A percentile compares a stretch with the other conserved stretches of the same genome.
Conservation (phyloP, 2,888 invertebrate genomes). For the Timema podura region DNA sequence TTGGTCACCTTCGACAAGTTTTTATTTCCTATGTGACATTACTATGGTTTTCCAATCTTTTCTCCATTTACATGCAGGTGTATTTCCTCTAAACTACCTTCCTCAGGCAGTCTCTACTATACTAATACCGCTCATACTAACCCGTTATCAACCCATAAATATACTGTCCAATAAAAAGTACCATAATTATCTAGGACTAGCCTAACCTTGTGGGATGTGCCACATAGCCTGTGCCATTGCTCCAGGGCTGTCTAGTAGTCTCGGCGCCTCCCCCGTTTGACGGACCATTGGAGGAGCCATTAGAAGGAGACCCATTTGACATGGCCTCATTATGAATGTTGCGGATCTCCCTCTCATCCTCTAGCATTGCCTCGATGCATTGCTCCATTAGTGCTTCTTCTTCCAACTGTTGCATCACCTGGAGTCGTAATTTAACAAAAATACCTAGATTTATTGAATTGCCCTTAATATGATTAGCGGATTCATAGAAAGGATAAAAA, state of each 20-base stretch:
- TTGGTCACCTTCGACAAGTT: no score
- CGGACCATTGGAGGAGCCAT: slow-evolving; percentile 1
- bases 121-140: no score
- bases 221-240: slow-evolving; percentile 23
- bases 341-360: slow-evolving; percentile 37
- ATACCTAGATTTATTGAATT: neutral
- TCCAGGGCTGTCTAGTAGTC: slow-evolving; percentile 26
- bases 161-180: no score
- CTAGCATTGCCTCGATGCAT: slow-evolving; percentile 73
- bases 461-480: neutral
- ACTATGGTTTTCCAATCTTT: no score
- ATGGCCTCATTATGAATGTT: slow-evolving; percentile 28
- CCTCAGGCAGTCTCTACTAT: no score
- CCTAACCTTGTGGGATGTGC: slow-evolving; percentile 18
- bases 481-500: no score
- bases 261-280: slow-evolving; percentile 1
- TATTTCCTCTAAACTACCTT: no score
- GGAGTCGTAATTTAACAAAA: neutral
- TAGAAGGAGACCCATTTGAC: neutral
- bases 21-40: no score
- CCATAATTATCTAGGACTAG: neutral
- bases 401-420: slow-evolving; percentile 81
- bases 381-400: slow-evolving; percentile 86
- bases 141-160: no score
- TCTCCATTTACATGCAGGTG: no score